These are phyloP conservation scores for Xenopus tropicalis DNA, from an alignment of 2,113 vertebrate genomes.

Conservation along the genomic window DNA sequence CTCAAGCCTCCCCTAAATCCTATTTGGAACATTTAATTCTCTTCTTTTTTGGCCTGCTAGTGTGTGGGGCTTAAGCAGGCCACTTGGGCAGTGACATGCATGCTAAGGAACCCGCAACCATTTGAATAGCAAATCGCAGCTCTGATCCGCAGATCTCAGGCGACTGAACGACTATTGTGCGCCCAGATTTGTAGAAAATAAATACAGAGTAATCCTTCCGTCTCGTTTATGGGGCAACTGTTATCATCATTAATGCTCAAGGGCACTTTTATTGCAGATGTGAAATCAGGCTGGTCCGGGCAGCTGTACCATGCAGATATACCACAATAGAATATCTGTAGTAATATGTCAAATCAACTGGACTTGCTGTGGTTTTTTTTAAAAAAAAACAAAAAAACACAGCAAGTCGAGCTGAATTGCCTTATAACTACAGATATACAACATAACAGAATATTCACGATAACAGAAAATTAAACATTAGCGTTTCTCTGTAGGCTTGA, in stretches of 20 bases:
- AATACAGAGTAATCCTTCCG: conserved; percentile 49
- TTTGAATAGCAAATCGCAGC: conserved; percentile 64
- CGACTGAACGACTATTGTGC: conserved; percentile 63
- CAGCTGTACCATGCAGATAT: too few species aligned
- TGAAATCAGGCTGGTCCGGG: neutral
- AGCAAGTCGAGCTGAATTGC: too few species aligned
- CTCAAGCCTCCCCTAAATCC: conserved; percentile 88
- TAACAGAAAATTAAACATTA: too few species aligned
- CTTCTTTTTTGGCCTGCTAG: conserved; percentile 67
- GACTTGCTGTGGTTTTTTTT: too few species aligned
- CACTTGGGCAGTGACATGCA: conserved; percentile 69
- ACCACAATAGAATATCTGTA: too few species aligned
- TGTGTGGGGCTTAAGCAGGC: too few species aligned
- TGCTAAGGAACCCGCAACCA: conserved; percentile 64
- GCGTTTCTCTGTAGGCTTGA: conserved; percentile 15
- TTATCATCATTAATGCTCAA: conserved; percentile 1
- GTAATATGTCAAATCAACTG: too few species aligned
- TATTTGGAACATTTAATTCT: conserved; percentile 78
- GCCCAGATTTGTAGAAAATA: conserved; percentile 57
- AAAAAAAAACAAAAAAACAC: too few species aligned
- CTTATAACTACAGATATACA: too few species aligned
- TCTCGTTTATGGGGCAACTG: conserved; percentile 23
- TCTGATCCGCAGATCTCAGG: conserved; percentile 68
- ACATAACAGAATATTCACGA: too few species aligned
- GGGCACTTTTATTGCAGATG: neutral